Evolutionary conservation across 2,888 invertebrate species (phyloP), one percentile per base, ranked within the genome.

Genomic region (Meta bourneti): DNA sequence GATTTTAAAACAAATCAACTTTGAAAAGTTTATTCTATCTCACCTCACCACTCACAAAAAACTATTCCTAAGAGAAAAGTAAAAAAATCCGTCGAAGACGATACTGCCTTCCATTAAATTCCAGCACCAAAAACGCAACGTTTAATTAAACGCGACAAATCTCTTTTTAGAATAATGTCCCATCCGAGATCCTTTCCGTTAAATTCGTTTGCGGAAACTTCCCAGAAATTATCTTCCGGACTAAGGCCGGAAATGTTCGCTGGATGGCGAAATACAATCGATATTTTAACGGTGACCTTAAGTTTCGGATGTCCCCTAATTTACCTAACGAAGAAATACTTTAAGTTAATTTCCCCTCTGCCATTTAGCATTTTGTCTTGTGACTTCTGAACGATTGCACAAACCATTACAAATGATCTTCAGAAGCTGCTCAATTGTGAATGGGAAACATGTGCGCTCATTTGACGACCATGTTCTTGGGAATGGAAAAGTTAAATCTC

Each of bases 141-240:
- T 89, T 83, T 89, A 89, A 89, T 89, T 89, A 89, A 89, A 83
- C 52, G 77, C 78, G 84, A 90, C 90, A 90, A 90, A 84, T 90
- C 90, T 90, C 84, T 90, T 90, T 84, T 84, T 84, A 72, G 84
- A 90, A 72, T 79, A 90, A 90, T 90, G 90, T 80, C 79, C 70
- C 74, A 51, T 90, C 80, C 81, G 72, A 90, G 79, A 77, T 61
- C 72, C 79, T 71, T 84, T 90, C 79, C 79, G 84, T 79, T 90
- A 71, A 71, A 89, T 54, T 83, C 89, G 83, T 89, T 89, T 89
- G 77, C 69, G 84, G 84, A 84, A 90, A 72, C 79, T 84, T 79
- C 34, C 72, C 51, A 79, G 90, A 84, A 90, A 90, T 90, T 90
- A 90, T 90, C 84, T 84, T 74, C 84, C 89, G 84, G 79, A 49